Base-by-base conservation (phyloP, 2,797 vertebrate species). In the Orientallactaga sibirica region DNA sequence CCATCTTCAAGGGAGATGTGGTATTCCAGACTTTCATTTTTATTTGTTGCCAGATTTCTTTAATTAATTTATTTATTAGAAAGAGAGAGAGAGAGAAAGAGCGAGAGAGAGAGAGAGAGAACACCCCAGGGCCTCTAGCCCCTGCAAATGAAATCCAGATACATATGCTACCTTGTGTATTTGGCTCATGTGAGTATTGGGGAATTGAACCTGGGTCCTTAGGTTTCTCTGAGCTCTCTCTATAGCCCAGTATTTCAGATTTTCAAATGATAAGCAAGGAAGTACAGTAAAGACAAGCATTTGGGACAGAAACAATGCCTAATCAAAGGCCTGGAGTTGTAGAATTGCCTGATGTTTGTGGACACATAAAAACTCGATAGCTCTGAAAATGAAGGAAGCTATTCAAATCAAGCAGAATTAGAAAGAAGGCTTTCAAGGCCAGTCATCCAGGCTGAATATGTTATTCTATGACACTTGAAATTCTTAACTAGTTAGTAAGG, bases 281-380 rank as follows among this genome's bases (percentile, higher is more conserved):
- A 88, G 68, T 71, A 48, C 82, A 74, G 19, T 93, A 48, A 88
- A 4, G 62, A 22, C 75, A 15, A 77, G 48, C 64, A 85, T 97
- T 93, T 41, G 74, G 37, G 78, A 15, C 19, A 92, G n/a, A 92
- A 16, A 20, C 55, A 79, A 68, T 77, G 52, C 2, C 29, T 55
- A 70, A 41, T 48, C 4, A 81, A 95, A 86, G 11, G 4, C 25
- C 43, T 3, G 0, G 33, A n/a, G 19, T 66, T 88, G 29, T 67
- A 6, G 15, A 90, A 89, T 4, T 18, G 58, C 20, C 37, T 22
- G 19, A 4, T 52, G 24, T 89, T 84, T 52, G 43, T 29, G 55
- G 25, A 27, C 55, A 22, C 41, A n/a, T 25, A 27, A 43, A 55
- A 86, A 71, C 70, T 62, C 58, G 5, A 27, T 2, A 33, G 1